Conservation (phyloP, 2,888 invertebrate genomes). For the Luperina testacea region DNA sequence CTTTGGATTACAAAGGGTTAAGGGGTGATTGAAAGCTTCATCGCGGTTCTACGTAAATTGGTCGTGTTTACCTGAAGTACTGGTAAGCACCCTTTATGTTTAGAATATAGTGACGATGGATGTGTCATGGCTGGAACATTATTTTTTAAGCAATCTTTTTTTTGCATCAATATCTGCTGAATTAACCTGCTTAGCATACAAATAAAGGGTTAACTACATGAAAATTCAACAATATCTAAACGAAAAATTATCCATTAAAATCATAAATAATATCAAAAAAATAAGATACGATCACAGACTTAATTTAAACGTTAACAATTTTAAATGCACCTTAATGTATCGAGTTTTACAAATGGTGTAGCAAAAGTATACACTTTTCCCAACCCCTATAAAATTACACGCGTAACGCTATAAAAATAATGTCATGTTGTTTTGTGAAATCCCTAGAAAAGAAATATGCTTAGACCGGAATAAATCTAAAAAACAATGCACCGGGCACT, state of each 20-base stretch:
- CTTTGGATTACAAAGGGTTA: conserved; percentile 78
- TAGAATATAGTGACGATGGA: conserved; percentile 69
- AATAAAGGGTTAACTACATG: not conserved
- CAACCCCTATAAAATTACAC: conserved; percentile 22
- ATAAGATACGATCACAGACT: not conserved
- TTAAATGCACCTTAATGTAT: not conserved
- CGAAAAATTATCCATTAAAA: not conserved
- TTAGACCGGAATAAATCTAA: not conserved
- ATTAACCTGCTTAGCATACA: not conserved
- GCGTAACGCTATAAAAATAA: conserved; percentile 29
- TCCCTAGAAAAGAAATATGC: conserved; percentile 2
- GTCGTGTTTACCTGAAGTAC: conserved; percentile 83
- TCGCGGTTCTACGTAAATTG: conserved; percentile 76
- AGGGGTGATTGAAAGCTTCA: conserved; percentile 80
- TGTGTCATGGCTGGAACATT: conserved; percentile 55
- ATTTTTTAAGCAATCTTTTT: conserved; percentile 3
- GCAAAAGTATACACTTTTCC: not conserved
- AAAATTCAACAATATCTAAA: not conserved
- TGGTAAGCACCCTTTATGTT: conserved; percentile 76
- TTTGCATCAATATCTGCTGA: not conserved
- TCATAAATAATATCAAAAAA: not conserved
- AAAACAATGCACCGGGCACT: not conserved
- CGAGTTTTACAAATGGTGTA: not conserved
- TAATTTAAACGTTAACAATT: not conserved
- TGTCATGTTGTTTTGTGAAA: not conserved